Conservation (phyloP, 2,113 vertebrate genomes). For the Platysternon megacephalum region DNA sequence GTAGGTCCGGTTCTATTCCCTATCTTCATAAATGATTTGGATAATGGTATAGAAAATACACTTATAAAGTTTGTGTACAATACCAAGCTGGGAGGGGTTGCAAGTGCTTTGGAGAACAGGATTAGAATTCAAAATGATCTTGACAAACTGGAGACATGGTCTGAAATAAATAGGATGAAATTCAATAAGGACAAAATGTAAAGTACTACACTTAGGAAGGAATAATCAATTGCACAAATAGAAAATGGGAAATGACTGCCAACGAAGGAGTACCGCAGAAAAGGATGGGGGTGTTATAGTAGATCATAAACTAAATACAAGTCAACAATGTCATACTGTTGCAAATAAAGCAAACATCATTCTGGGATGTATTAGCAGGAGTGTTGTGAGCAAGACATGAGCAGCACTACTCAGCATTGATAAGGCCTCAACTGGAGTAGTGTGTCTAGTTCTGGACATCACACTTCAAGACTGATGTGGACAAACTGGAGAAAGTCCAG, state of each 20-base stretch:
- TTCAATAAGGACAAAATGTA: not conserved
- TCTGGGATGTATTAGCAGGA: not conserved
- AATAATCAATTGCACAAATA: not conserved
- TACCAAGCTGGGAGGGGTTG: no score
- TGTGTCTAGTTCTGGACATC: not conserved
- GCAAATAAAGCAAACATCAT: not conserved
- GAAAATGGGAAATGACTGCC: not conserved
- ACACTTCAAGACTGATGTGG: not conserved
- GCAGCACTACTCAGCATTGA: not conserved
- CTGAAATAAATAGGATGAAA: not conserved
- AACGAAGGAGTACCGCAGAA: not conserved
- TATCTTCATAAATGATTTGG: no score
- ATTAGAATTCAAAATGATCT: not conserved
- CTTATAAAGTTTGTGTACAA: no score
- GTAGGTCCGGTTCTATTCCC: no score
- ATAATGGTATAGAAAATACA: no score
- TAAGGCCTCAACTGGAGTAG: not conserved
- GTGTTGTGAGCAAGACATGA: not conserved
- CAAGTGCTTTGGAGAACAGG: no score
- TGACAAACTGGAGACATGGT: not conserved
- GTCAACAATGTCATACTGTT: not conserved
- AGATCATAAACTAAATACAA: not conserved
- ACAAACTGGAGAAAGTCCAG: not conserved
- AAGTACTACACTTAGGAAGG: no score
- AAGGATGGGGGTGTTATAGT: not conserved